phyloP scores from a whole-genome alignment of 2,888 invertebrate genomes.

The Xestia xanthographa region DNA sequence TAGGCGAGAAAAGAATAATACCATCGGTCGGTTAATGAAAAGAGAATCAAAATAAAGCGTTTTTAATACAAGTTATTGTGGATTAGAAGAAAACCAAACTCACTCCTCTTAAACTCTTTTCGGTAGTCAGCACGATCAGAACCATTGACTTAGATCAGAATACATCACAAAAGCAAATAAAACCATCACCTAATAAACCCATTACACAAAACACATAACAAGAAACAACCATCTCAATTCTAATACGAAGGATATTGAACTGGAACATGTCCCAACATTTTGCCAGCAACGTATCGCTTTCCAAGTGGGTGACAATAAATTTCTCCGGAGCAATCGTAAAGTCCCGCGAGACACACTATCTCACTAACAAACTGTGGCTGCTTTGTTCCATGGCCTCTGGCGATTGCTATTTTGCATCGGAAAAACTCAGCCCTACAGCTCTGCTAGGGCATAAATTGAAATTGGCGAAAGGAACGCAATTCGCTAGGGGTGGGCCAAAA shows the following conservation, averaged over 20 bases:
- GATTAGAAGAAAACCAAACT: neutral
- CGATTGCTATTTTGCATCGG: slow-evolving; percentile 85
- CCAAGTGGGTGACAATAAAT: slow-evolving; percentile 83
- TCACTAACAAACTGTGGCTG: slow-evolving; percentile 65
- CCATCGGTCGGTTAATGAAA: too few relatives aligned
- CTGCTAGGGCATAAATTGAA: slow-evolving; percentile 83
- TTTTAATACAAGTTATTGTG: neutral
- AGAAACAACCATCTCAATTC: slow-evolving; percentile 59
- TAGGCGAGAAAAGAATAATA: neutral
- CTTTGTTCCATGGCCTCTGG: slow-evolving; percentile 67
- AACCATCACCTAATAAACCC: slow-evolving; percentile 18
- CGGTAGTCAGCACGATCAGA: too few relatives aligned
- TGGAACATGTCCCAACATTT: slow-evolving; percentile 65
- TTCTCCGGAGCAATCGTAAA: slow-evolving; percentile 80
- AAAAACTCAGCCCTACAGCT: slow-evolving; percentile 80
- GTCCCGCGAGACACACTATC: slow-evolving; percentile 69
- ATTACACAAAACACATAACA: slow-evolving; percentile 31
- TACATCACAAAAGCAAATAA: neutral
- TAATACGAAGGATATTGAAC: slow-evolving; percentile 70
- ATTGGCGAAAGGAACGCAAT: slow-evolving; percentile 83
- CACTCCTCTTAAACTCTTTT: too few relatives aligned
- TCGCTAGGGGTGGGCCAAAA: slow-evolving; percentile 79
- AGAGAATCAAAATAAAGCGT: neutral
- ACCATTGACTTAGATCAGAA: neutral
- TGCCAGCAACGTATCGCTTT: slow-evolving; percentile 78